phyloP scores from a whole-genome alignment of 2,888 invertebrate genomes.

The Muscina levida region DNA sequence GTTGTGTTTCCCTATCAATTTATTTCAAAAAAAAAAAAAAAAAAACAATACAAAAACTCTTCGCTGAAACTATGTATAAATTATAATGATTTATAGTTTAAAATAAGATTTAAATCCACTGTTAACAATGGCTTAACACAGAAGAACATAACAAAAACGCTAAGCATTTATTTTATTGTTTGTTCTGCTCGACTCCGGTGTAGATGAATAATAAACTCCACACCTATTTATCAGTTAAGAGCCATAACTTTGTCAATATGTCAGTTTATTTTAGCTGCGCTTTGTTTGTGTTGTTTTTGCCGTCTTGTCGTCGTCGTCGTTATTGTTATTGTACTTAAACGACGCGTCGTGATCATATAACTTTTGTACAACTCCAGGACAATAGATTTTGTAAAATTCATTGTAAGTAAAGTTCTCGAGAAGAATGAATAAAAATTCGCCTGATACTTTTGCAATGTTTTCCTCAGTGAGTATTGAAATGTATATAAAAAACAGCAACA shows the following conservation, averaged over 20 bases:
- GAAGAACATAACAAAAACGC: conserved; percentile 40
- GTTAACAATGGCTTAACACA: conserved; percentile 58
- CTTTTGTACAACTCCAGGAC: conserved; percentile 29
- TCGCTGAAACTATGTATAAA: conserved; percentile 52
- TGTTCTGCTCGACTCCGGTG: not conserved
- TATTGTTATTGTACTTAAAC: conserved; percentile 1
- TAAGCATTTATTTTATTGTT: conserved; percentile 41
- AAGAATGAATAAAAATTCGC: conserved; percentile 11
- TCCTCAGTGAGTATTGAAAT: not conserved
- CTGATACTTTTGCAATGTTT: conserved; percentile 1
- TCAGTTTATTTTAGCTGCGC: conserved; percentile 59
- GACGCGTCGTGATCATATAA: conserved; percentile 27
- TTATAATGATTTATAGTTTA: conserved; percentile 63
- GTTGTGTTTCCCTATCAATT: too few relatives aligned
- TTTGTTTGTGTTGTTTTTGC: conserved; percentile 4
- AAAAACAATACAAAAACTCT: too few relatives aligned
- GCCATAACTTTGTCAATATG: conserved; percentile 72
- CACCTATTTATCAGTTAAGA: conserved; percentile 70
- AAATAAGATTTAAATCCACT: conserved; percentile 60
- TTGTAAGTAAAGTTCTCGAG: conserved; percentile 6
- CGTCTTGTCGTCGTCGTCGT: not conserved
- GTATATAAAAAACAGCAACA: not conserved
- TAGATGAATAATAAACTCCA: conserved; percentile 64
- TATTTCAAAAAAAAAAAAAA: too few relatives aligned
- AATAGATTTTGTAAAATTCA: conserved; percentile 17